A percentile compares a stretch with the other conserved stretches of the same genome.
Conservation (phyloP, 2,113 vertebrate species). For the Micromys minutus region DNA sequence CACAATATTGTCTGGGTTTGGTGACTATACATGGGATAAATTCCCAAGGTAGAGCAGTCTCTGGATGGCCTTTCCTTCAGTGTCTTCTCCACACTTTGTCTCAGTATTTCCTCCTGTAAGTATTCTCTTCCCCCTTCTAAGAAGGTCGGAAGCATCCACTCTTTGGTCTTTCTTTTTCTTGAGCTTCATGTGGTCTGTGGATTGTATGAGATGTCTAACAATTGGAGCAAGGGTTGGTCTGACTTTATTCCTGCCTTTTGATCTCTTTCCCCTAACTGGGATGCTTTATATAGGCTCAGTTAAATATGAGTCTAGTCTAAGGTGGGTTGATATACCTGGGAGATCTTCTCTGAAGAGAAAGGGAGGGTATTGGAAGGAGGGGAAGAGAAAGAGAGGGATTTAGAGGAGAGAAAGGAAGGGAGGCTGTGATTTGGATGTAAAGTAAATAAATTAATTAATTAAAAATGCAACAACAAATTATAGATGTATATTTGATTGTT, state of each 20-base stretch:
- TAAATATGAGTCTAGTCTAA: background rate
- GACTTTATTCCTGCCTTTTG: background rate
- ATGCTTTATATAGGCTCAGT: background rate
- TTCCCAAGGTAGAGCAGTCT: too few relatives aligned
- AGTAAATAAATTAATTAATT: background rate
- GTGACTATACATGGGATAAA: too few relatives aligned
- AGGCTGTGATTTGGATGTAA: background rate
- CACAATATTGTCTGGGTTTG: too few relatives aligned
- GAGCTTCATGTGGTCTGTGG: too few relatives aligned
- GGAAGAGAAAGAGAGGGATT: too few relatives aligned
- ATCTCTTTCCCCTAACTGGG: background rate
- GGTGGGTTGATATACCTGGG: background rate
- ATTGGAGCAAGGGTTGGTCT: background rate
- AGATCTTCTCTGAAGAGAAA: background rate
- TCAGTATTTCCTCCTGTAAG: too few relatives aligned
- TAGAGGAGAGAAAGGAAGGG: background rate
- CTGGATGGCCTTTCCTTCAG: too few relatives aligned
- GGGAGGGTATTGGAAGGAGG: background rate
- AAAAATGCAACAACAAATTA: background rate
- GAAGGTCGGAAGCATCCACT: too few relatives aligned
- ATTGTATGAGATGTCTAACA: background rate
- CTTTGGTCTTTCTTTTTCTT: too few relatives aligned
- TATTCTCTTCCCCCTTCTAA: too few relatives aligned
- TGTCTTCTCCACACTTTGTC: too few relatives aligned
- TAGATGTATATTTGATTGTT: background rate